Evolutionary conservation across 2,888 invertebrate species (phyloP), one percentile per base, ranked within the genome.

Genomic region (Ectropis crepuscularia): DNA sequence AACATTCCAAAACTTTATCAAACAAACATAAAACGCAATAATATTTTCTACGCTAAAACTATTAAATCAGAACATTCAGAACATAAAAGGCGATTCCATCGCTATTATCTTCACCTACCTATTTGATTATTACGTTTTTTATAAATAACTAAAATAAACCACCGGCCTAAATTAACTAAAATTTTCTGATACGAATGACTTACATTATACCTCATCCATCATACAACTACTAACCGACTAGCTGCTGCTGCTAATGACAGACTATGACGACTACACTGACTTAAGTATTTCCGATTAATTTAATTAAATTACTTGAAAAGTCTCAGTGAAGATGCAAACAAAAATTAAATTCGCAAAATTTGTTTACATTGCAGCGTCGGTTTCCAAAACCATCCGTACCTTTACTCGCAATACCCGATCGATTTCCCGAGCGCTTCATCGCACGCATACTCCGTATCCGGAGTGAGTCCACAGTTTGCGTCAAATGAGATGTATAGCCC

Each of bases 391-490:
- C 87, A 93, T 71, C 92, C 93, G 69, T 92, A 92, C 80, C 86
- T 93, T 79, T 93, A 92, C 82, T 89, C 92, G 76, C 92, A 92
- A 89, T 93, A 93, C 81, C 92, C 93, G 77, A 88, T 92, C 84
- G 93, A 93, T 86, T 93, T 93, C 80, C 89, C 93, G 83, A 88
- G 90, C 85, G 90, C 89, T 81, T 88, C 93, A 72, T 92, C 92
- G 82, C 92, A 93, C 85, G 92, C 91, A 79, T 93, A 93, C 89
- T 89, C 93, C 83, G 90, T 89, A 70, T 88, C 85, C 74, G 92
- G 92, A 89, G 89, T 88, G 86, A 90, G 85, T 80, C 85, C 88
- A 75, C 92, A 90, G 80, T 93, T 90, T 79, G 89, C 87, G 76
- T 85, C 90, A 73, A 88, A 88, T 68, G 93, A 93, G 81, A 83